A percentile compares a stretch with the other conserved stretches of the same genome.
Conservation (phyloP, 2,888 invertebrate genomes). For the Pecten maximus region DNA sequence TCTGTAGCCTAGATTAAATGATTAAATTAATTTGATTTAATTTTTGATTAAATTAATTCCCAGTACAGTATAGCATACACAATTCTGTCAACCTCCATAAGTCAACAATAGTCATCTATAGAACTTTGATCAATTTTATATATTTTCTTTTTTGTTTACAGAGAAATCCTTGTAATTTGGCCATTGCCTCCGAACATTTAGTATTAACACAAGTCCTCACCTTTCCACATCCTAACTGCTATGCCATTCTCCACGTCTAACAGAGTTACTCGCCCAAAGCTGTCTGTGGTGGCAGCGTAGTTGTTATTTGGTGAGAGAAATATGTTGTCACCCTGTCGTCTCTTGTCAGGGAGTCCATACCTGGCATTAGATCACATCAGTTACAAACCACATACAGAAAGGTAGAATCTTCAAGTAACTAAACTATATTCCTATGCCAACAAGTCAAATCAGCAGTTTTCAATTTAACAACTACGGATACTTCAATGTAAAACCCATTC, state of each 20-base stretch:
- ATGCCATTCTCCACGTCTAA: constrained; percentile 92
- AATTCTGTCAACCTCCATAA: too few species aligned
- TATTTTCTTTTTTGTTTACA: background rate
- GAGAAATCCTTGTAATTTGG: too few species aligned
- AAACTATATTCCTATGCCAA: too few species aligned
- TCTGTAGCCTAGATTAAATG: constrained; percentile 91
- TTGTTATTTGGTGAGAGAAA: constrained; percentile 90
- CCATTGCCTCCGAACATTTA: too few species aligned
- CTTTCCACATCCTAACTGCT: constrained; percentile 94
- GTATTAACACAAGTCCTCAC: constrained; percentile 56
- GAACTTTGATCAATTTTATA: too few species aligned
- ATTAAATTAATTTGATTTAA: too few species aligned
- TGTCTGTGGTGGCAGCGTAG: constrained; percentile 92
- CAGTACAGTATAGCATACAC: too few species aligned
- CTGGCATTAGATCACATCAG: constrained; percentile 82
- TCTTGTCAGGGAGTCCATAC: constrained; percentile 91
- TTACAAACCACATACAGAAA: background rate
- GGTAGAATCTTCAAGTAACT: too few species aligned
- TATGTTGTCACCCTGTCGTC: constrained; percentile 90
- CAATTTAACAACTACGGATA: too few species aligned
- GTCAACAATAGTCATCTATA: background rate
- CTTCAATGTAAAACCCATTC: too few species aligned
- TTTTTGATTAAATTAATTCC: too few species aligned
- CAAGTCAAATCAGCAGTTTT: too few species aligned
- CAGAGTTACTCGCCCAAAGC: constrained; percentile 93